phyloP scores from a whole-genome alignment of 2,113 vertebrate species.

The Brienomyrus brachyistius region DNA sequence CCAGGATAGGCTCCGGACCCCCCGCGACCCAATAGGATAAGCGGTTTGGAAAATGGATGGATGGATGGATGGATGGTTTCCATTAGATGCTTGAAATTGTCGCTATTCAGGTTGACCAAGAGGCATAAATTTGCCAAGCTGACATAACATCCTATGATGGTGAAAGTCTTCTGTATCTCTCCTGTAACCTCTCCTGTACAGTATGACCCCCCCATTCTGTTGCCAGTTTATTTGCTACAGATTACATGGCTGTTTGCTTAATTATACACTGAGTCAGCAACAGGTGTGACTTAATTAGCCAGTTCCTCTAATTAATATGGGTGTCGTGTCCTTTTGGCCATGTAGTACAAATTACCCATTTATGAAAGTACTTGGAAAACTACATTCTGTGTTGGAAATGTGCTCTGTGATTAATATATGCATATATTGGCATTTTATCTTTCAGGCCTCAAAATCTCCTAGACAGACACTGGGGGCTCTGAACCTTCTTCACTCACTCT shows the following conservation, averaged over 20 bases:
- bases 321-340: background rate
- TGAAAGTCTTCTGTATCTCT: background rate
- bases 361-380: background rate
- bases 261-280: background rate
- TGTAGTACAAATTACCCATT: background rate
- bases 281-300: background rate
- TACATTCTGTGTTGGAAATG: background rate
- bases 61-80: too few species aligned
- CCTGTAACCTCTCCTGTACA: too few species aligned
- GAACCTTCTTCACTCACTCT: background rate
- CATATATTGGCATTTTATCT: background rate
- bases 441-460: background rate
- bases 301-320: background rate
- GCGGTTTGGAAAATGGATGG: too few species aligned
- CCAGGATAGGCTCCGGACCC: too few species aligned
- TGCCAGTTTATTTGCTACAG: background rate
- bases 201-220: background rate
- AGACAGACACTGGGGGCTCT: background rate
- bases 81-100: background rate
- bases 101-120: background rate
- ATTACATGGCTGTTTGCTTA: background rate
- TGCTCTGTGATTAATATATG: background rate
- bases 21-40: too few species aligned
- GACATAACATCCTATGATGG: background rate
- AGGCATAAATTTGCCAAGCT: background rate